Percentiles rank a stretch among this genome's conserved stretches.
phyloP scores from a whole-genome alignment of 37 sponge, comb jelly and placozoan genomes.

The Aplysina aerophoba region DNA sequence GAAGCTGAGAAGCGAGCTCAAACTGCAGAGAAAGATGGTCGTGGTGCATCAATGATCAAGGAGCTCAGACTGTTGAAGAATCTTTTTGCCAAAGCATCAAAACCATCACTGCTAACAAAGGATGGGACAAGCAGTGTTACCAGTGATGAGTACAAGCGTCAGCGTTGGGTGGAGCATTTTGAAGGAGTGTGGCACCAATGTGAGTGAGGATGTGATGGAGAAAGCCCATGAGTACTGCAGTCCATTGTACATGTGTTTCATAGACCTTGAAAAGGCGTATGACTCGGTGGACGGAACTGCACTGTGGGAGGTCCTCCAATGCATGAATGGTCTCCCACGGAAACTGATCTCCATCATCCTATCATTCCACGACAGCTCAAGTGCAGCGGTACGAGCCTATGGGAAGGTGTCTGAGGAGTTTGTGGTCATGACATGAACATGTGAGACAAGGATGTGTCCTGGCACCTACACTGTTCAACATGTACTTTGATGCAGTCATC shows the following conservation, averaged over 20 bases:
- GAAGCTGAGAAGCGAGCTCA: not conserved
- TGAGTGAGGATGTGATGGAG: constrained; percentile 9
- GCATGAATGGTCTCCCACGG: not conserved
- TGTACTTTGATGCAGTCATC: too few species aligned
- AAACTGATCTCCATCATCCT: constrained; percentile 5
- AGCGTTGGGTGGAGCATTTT: constrained; percentile 17
- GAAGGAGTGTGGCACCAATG: constrained; percentile 12
- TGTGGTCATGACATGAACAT: not conserved
- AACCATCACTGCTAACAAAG: not conserved
- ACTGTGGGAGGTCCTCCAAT: constrained; percentile 17
- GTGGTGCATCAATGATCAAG: constrained; percentile 5
- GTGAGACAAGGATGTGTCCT: constrained; percentile 10
- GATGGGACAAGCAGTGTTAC: not conserved
- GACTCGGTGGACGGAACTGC: constrained; percentile 5
- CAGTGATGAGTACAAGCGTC: not conserved
- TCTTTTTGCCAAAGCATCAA: constrained; percentile 4
- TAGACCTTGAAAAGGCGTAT: not conserved
- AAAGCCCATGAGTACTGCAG: constrained; percentile 7
- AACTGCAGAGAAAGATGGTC: not conserved
- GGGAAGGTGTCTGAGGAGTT: constrained; percentile 17
- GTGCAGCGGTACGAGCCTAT: constrained; percentile 1
- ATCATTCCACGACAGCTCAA: not conserved
- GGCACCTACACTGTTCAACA: constrained; percentile 5
- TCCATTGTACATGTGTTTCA: constrained; percentile 14
- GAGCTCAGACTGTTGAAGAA: not conserved